Conservation (phyloP, 2,113 vertebrate genomes). For the Fregetta grallaria region DNA sequence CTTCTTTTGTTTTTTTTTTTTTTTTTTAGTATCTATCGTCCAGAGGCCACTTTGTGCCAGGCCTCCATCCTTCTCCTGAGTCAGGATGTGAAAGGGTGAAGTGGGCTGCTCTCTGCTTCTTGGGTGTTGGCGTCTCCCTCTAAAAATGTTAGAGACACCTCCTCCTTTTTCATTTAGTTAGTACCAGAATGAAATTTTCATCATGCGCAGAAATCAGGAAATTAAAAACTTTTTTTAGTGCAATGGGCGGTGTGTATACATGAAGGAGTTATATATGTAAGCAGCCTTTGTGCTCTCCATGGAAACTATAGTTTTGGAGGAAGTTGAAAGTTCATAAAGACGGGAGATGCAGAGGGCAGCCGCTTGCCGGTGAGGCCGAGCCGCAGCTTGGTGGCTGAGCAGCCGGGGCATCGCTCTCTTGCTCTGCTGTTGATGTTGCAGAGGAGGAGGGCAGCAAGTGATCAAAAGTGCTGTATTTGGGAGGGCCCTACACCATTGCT, state of each 20-base stretch:
- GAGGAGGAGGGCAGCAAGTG: not conserved
- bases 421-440: not conserved
- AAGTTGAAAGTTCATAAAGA: not conserved
- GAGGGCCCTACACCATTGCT: not conserved
- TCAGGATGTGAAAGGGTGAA: not conserved
- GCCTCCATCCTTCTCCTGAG: not conserved
- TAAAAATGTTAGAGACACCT: not conserved
- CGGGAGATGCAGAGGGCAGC: not conserved
- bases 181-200: not conserved
- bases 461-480: accelerated
- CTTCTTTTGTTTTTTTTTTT: not conserved
- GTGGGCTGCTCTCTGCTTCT: not conserved
- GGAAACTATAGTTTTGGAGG: not conserved
- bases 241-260: accelerated
- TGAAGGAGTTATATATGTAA: accelerated
- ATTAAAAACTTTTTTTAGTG: not conserved
- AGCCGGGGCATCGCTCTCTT: accelerated
- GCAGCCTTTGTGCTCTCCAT: not conserved
- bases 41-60: not conserved
- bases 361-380: not conserved
- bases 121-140: not conserved
- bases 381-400: accelerated
- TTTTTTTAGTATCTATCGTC: not conserved
- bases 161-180: not conserved
- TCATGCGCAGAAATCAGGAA: not conserved